These are phyloP conservation scores for Deroptyus accipitrinus DNA, from an alignment of 2,113 vertebrate species.

Conservation along the genomic window DNA sequence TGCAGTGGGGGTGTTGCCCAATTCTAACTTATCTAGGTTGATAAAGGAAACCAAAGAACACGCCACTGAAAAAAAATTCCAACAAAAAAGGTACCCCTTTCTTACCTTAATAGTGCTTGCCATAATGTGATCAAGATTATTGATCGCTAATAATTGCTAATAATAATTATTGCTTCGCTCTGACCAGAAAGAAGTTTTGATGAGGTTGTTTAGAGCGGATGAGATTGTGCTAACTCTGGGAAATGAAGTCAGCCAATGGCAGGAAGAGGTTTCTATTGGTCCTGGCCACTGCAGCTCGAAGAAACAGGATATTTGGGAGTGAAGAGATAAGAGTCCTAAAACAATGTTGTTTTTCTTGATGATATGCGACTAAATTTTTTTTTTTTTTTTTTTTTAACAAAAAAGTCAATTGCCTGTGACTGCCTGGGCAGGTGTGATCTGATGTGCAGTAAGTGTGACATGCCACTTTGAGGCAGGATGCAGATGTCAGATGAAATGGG, in stretches of 20 bases:
- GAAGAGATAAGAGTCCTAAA: conserved; percentile 90
- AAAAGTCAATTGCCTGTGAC: conserved; percentile 68
- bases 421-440: conserved; percentile 78
- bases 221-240: conserved; percentile 95
- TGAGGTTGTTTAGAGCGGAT: conserved; percentile 91
- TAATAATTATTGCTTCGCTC: conserved; percentile 85
- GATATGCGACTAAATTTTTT: conserved; percentile 77
- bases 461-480: conserved; percentile 74
- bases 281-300: conserved; percentile 84
- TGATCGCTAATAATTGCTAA: conserved; percentile 83
- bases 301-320: conserved; percentile 97
- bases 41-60: conserved; percentile 75
- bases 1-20: conserved; percentile 88
- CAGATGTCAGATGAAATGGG: conserved; percentile 77
- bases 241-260: conserved; percentile 94
- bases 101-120: conserved; percentile 95
- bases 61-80: conserved; percentile 25
- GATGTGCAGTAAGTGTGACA: conserved; percentile 67
- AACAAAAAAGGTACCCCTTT: conserved; percentile 56
- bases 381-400: conserved; percentile 50
- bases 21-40: conserved; percentile 81
- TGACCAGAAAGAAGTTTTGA: conserved; percentile 86
- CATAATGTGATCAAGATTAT: conserved; percentile 84
- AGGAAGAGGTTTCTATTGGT: conserved; percentile 96
- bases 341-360: conserved; percentile 95